These are phyloP conservation scores for Criorhina ranunculi DNA, from an alignment of 2,888 invertebrate species.

Conservation along the genomic window DNA sequence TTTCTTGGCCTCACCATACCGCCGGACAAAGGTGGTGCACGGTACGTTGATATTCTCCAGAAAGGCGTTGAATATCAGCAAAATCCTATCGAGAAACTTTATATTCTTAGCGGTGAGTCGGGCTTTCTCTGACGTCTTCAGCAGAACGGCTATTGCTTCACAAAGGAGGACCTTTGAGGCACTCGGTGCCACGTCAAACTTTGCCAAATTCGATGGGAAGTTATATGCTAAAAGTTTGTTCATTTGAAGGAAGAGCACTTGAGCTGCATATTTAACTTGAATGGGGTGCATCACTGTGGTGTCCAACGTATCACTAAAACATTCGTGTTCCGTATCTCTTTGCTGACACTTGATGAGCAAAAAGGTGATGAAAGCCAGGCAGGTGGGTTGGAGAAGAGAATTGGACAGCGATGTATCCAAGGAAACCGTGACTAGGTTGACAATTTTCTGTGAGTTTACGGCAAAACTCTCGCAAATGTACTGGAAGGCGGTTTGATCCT, in stretches of 20 bases:
- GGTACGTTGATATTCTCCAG: constrained; percentile 79
- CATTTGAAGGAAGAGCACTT: constrained; percentile 77
- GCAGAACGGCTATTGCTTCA: constrained; percentile 80
- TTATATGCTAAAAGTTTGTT: constrained; percentile 78
- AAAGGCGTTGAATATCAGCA: constrained; percentile 80
- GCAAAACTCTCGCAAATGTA: constrained; percentile 78
- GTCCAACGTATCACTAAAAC: constrained; percentile 73
- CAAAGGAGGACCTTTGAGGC: constrained; percentile 79
- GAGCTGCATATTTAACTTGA: constrained; percentile 61
- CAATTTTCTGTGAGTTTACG: constrained; percentile 71
- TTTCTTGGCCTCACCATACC: constrained; percentile 81
- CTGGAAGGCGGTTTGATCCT: constrained; percentile 78
- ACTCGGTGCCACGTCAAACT: constrained; percentile 78
- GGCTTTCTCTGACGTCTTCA: constrained; percentile 80
- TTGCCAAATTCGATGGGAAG: constrained; percentile 78
- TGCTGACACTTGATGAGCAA: constrained; percentile 79
- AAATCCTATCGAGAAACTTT: constrained; percentile 79
- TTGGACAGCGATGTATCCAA: constrained; percentile 69
- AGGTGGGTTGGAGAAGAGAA: constrained; percentile 78
- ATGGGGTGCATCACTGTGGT: constrained; percentile 28
- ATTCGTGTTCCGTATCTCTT: constrained; percentile 62
- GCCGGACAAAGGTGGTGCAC: constrained; percentile 81
- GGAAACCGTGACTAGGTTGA: constrained; percentile 78
- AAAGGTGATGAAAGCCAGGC: constrained; percentile 78
- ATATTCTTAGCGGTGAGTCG: constrained; percentile 78